These are phyloP conservation scores for Sabellastarte sp. DNA, from an alignment of 2,888 invertebrate species.

Conservation along the genomic window DNA sequence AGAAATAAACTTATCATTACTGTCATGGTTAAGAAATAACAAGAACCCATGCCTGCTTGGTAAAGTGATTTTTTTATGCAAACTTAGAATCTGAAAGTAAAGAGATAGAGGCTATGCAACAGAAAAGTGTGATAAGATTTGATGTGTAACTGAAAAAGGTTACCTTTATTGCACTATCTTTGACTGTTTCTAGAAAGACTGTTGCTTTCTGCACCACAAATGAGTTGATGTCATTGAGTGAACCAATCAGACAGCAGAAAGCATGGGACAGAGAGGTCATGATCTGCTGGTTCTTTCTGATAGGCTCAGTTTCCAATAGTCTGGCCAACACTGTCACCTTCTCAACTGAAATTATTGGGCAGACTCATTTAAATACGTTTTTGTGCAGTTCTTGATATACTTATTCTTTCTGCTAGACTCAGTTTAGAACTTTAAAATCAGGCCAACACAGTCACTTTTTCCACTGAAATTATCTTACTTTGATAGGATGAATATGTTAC, in stretches of 20 bases:
- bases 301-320: slow-evolving; percentile 79
- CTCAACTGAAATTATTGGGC: slow-evolving; percentile 84
- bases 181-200: slow-evolving; percentile 88
- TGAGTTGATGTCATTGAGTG: slow-evolving; percentile 93
- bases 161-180: slow-evolving; percentile 82
- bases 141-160: too few species aligned
- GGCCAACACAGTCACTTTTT: slow-evolving; percentile 88
- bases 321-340: slow-evolving; percentile 87
- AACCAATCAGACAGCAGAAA: slow-evolving; percentile 92
- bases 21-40: too few species aligned
- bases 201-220: slow-evolving; percentile 93
- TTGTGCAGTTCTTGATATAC: slow-evolving; percentile 80
- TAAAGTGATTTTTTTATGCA: too few species aligned
- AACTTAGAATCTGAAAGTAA: too few species aligned
- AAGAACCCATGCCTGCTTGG: too few species aligned
- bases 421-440: slow-evolving; percentile 85
- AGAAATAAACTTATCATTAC: too few species aligned
- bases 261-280: slow-evolving; percentile 94
- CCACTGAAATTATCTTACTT: too few species aligned
- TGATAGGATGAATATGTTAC: too few species aligned
- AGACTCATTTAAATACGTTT: too few species aligned
- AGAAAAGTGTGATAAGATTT: too few species aligned
- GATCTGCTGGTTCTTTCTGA: slow-evolving; percentile 71
- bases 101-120: too few species aligned
- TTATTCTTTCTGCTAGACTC: slow-evolving; percentile 72